A percentile compares a stretch with the other conserved stretches of the same genome.
phyloP scores from a whole-genome alignment of 2,113 vertebrate genomes.

The Notiomystis cincta region DNA sequence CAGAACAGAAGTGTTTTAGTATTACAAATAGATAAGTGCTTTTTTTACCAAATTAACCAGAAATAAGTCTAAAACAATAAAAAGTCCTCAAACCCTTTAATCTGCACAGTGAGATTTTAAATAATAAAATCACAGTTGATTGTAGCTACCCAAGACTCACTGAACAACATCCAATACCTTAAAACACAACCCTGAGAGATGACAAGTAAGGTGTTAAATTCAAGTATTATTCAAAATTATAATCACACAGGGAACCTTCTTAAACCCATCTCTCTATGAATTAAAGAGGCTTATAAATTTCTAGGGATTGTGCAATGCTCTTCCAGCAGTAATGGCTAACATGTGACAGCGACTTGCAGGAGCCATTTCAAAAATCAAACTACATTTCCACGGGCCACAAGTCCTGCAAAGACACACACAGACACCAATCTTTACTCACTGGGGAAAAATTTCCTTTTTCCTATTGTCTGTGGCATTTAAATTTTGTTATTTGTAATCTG shows the following conservation, averaged over 20 bases:
- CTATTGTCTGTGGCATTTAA: neutral
- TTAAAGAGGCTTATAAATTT: conserved; percentile 35
- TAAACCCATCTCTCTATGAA: conserved; percentile 7
- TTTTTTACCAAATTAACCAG: neutral
- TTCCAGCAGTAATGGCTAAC: neutral
- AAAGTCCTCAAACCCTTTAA: neutral
- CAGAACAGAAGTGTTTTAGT: neutral
- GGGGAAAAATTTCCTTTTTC: neutral
- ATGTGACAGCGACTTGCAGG: neutral
- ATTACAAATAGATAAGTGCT: neutral
- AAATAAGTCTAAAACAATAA: neutral
- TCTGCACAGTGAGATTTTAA: neutral
- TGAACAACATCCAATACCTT: neutral
- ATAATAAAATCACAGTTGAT: neutral
- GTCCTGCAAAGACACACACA: neutral
- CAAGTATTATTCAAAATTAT: neutral
- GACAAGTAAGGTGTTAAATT: neutral
- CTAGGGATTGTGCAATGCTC: neutral
- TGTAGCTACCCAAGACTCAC: neutral
- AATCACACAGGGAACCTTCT: neutral
- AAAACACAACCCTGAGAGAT: neutral
- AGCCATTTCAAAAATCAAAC: conserved; percentile 27
- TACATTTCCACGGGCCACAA: neutral
- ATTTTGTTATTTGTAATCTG: neutral
- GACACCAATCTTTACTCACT: too few species aligned